Base-by-base conservation (phyloP, 2,113 vertebrate species). In the Amblyornis subalaris region DNA sequence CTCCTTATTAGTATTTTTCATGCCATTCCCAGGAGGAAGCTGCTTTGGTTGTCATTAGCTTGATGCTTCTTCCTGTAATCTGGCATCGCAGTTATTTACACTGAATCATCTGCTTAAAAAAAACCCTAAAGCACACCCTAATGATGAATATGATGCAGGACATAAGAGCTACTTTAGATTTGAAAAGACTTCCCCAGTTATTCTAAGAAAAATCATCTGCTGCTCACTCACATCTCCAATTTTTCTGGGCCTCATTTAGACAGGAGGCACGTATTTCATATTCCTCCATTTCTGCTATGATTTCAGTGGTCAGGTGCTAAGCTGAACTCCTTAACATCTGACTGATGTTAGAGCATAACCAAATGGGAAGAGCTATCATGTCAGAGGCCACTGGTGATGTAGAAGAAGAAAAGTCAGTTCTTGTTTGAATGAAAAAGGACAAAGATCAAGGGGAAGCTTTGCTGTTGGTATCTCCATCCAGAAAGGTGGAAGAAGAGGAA, bases 101-200 rank as follows among this genome's bases (percentile, higher is more conserved):
- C 71, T 95, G 93, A 96, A 62, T 92, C 88, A 94, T 82, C 71
- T 74, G 21, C 72, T 85, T 96, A 53, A 90, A 88, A 83, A 75
- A 66, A 35, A 0, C 7, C 4, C 22, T 69, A 23, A n/a, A 77
- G 55, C 69, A 89, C 36, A 70, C 77, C 54, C 91, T 83, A 29
- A 20, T 83, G 62, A 91, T 78, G 44, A 85, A 72, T 66, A 57
- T 9, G 23, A 60, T 76, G 33, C 67, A 70, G 75, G 78, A 82
- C 61, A 88, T 82, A 75, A 89, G 60, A 94, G 66, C 62, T 91
- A 40, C 75, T 89, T 79, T 28, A 91, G 62, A 70, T 76, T 54
- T 91, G 71, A 91, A 89, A 94, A 91, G 16, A 45, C 50, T 85
- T 90, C 44, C n/a, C 45, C 16, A 55, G 42, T 76, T 93, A 66